Conservation (phyloP, 2,888 invertebrate genomes). For the Drosophila anceps region DNA sequence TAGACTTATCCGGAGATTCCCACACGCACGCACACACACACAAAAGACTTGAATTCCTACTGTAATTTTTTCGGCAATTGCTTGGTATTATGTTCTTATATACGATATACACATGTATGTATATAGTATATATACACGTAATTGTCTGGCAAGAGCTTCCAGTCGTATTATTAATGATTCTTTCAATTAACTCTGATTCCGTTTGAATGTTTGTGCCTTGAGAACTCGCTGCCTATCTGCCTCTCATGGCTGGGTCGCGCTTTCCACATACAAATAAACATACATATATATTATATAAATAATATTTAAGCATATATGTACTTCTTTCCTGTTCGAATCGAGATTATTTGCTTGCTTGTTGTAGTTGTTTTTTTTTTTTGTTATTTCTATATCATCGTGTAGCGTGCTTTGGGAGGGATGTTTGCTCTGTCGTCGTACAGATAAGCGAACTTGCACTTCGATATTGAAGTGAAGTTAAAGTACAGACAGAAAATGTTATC, state of each 20-base stretch:
- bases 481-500: background rate
- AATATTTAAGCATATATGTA: slow-evolving; percentile 22
- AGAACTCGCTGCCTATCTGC: slow-evolving; percentile 43
- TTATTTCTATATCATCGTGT: background rate
- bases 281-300: slow-evolving; percentile 20
- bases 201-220: slow-evolving; percentile 71
- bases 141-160: slow-evolving; percentile 43
- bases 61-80: slow-evolving; percentile 70
- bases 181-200: slow-evolving; percentile 82
- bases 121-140: slow-evolving; percentile 4
- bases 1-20: slow-evolving; percentile 19
- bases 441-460: slow-evolving; percentile 22
- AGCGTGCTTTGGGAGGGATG: slow-evolving; percentile 16
- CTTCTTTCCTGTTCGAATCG: slow-evolving; percentile 21
- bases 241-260: slow-evolving; percentile 42
- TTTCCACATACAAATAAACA: slow-evolving; percentile 41
- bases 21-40: slow-evolving; percentile 48
- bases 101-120: background rate
- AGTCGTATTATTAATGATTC: slow-evolving; percentile 78
- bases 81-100: slow-evolving; percentile 33
- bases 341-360: slow-evolving; percentile 10
- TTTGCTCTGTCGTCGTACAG: slow-evolving; percentile 24
- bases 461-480: slow-evolving; percentile 5
- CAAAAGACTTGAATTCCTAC: slow-evolving; percentile 68
- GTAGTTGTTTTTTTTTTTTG: too few species aligned